Evolutionary conservation across 1,140 invertebrate genomes (phyloP).

Genomic region (Zaprionus camerounensis): DNA sequence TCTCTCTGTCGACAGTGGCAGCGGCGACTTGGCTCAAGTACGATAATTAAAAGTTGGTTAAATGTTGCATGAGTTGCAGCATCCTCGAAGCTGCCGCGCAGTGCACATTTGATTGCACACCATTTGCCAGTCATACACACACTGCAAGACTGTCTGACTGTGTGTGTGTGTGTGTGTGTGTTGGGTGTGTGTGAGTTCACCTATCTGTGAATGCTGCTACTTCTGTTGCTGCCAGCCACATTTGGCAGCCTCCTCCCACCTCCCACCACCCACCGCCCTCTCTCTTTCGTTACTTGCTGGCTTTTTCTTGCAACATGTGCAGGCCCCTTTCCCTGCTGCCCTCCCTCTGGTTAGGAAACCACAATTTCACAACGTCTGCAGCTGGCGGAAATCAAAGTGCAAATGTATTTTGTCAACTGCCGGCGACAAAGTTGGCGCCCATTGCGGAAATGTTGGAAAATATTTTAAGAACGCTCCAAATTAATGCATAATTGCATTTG

Average conservation of each 20-base stretch:
- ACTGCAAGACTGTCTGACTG: background rate
- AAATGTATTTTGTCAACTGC: constrained; percentile 75
- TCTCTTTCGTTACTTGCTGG: constrained; percentile 28
- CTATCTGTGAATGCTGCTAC: constrained; percentile 32
- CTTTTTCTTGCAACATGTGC: constrained; percentile 34
- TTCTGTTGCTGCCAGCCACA: constrained; percentile 32
- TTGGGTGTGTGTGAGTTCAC: constrained; percentile 22
- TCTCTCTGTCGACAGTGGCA: constrained; percentile 7
- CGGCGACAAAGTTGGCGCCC: constrained; percentile 44
- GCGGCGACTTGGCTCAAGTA: constrained; percentile 57
- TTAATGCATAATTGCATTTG: constrained; percentile 81
- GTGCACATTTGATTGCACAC: constrained; percentile 74
- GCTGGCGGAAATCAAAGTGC: constrained; percentile 67
- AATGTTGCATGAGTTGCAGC: constrained; percentile 78
- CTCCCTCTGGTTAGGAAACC: too few relatives aligned
- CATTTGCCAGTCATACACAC: constrained; percentile 62
- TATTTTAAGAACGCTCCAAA: constrained; percentile 61
- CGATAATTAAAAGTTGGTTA: constrained; percentile 81
- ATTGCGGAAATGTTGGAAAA: constrained; percentile 65
- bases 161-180: constrained; percentile 1
- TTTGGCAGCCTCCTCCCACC: constrained; percentile 23
- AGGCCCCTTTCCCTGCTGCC: background rate
- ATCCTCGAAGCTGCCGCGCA: constrained; percentile 49
- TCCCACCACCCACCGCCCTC: background rate
- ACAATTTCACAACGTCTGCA: constrained; percentile 7